Conservation (phyloP, 2,888 invertebrate genomes). For the Troides oblongomaculatus region DNA sequence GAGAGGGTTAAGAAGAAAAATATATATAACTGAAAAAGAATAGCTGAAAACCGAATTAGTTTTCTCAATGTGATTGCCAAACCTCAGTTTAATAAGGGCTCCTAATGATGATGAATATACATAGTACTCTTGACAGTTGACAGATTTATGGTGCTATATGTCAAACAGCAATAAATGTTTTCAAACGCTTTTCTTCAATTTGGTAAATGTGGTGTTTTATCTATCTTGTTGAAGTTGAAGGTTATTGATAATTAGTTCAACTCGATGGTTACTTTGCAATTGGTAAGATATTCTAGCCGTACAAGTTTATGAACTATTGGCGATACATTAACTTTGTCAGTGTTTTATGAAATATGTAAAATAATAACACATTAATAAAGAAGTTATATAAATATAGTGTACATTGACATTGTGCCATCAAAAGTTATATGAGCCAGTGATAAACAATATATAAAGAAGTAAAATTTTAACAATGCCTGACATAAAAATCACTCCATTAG, state of each 20-base stretch:
- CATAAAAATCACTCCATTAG: slow-evolving; percentile 92
- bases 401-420: slow-evolving; percentile 11
- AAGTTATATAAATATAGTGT: slow-evolving; percentile 1
- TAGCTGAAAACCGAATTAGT: too few species aligned
- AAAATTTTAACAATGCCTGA: slow-evolving; percentile 84
- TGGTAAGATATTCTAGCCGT: neutral
- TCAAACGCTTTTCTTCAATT: slow-evolving; percentile 3
- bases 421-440: slow-evolving; percentile 7
- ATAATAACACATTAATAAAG: slow-evolving; percentile 18
- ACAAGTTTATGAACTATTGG: neutral
- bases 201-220: slow-evolving; percentile 15
- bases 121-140: neutral
- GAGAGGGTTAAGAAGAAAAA: too few species aligned
- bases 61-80: too few species aligned
- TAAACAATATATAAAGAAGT: slow-evolving; percentile 14
- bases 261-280: slow-evolving; percentile 10
- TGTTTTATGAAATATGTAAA: slow-evolving; percentile 6
- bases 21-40: too few species aligned
- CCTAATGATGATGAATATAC: too few species aligned
- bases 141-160: neutral
- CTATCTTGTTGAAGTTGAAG: slow-evolving; percentile 14
- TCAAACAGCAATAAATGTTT: neutral
- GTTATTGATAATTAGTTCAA: slow-evolving; percentile 12
- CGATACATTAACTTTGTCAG: neutral
- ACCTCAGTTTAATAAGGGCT: too few species aligned